These are phyloP conservation scores for Sinonovacula constricta DNA, from an alignment of 1,140 invertebrate species.

Conservation along the genomic window DNA sequence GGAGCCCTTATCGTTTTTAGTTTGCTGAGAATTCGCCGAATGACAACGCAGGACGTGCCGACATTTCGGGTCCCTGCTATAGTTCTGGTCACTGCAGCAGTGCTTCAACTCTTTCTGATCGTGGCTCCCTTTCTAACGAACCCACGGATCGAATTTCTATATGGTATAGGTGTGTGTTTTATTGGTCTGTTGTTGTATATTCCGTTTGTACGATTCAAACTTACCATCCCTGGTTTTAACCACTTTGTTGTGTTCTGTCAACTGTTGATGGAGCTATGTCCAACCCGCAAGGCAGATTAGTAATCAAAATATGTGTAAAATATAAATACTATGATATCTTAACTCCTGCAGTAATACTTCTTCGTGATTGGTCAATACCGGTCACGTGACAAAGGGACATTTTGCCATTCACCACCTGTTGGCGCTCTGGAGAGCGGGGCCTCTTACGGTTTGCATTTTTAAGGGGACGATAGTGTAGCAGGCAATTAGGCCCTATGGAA, in stretches of 20 bases:
- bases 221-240: constrained; percentile 1
- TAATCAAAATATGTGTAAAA: too few species aligned
- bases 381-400: too few species aligned
- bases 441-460: too few species aligned
- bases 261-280: constrained; percentile 2
- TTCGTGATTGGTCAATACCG: too few species aligned
- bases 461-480: too few species aligned
- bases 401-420: too few species aligned
- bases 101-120: constrained; percentile 7
- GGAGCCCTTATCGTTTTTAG: background rate
- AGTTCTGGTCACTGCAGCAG: background rate
- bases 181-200: constrained; percentile 13
- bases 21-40: constrained; percentile 12
- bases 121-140: constrained; percentile 17
- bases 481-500: too few species aligned
- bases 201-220: constrained; percentile 15
- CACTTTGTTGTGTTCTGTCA: constrained; percentile 5
- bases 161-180: background rate
- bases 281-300: constrained; percentile 20
- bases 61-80: constrained; percentile 9
- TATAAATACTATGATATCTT: too few species aligned
- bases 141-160: constrained; percentile 28
- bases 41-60: background rate
- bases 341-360: too few species aligned
- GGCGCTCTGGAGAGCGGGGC: too few species aligned